These are phyloP conservation scores for Dusona sp. DNA, from an alignment of 2,888 invertebrate species.

Conservation along the genomic window DNA sequence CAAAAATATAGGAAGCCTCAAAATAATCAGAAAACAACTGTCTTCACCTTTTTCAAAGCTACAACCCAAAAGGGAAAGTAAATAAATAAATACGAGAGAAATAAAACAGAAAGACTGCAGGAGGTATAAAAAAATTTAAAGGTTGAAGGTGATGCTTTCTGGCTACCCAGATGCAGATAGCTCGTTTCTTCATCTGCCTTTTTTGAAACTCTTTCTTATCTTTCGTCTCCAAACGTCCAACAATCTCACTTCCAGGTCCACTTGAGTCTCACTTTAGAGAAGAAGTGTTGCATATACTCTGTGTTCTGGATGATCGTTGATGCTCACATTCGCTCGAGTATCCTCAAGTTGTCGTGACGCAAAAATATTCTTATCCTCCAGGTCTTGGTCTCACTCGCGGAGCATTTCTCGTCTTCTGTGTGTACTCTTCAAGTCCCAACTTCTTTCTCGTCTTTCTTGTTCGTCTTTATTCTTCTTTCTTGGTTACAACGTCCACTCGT, in stretches of 20 bases:
- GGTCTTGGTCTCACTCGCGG: constrained; percentile 10
- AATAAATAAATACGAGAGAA: background rate
- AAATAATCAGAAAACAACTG: background rate
- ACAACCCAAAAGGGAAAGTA: background rate
- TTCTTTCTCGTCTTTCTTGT: background rate
- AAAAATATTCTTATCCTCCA: constrained; percentile 5
- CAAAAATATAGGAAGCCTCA: background rate
- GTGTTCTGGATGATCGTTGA: constrained; percentile 33
- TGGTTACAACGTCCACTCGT: constrained; percentile 45
- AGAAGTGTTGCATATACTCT: background rate
- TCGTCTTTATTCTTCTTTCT: constrained; percentile 42
- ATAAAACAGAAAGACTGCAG: background rate
- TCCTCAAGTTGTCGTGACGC: background rate
- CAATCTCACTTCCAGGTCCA: constrained; percentile 8
- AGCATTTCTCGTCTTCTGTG: constrained; percentile 36
- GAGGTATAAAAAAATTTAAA: background rate
- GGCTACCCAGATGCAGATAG: constrained; percentile 75
- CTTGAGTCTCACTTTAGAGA: constrained; percentile 20
- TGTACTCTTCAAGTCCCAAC: constrained; percentile 7
- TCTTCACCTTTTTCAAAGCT: background rate
- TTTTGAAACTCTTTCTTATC: constrained; percentile 37
- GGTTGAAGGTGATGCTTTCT: constrained; percentile 46
- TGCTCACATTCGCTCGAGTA: constrained; percentile 16
- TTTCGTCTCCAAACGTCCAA: constrained; percentile 18
- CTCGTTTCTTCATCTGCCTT: constrained; percentile 53